These are phyloP conservation scores for Saguinus midas DNA, from an alignment of 2,113 vertebrate genomes.

Conservation along the genomic window DNA sequence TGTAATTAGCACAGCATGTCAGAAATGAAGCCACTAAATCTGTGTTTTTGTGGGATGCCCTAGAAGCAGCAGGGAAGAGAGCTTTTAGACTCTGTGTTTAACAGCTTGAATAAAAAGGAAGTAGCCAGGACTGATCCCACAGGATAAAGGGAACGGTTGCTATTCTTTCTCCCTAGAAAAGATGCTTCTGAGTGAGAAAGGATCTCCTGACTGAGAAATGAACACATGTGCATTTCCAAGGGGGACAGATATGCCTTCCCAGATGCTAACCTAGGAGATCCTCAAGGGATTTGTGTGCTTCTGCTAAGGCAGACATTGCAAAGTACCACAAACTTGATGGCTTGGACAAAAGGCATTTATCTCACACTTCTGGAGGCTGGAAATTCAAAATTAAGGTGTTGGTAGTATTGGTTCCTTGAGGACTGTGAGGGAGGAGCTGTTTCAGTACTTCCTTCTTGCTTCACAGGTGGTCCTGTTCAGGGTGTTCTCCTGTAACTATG, in stretches of 20 bases:
- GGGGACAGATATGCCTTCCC: rapidly evolving
- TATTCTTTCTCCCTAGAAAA: not conserved
- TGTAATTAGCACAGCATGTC: not conserved
- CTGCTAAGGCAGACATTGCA: not conserved
- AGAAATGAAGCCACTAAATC: not conserved
- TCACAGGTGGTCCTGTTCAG: rapidly evolving
- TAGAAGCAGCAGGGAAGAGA: not conserved
- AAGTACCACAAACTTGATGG: rapidly evolving
- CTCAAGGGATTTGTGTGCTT: rapidly evolving
- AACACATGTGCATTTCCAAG: not conserved
- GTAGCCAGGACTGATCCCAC: too few relatives aligned
- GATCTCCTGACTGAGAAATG: not conserved
- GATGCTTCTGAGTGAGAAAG: not conserved
- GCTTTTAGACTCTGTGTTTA: too few relatives aligned
- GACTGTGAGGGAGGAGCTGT: not conserved
- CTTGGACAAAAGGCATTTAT: not conserved
- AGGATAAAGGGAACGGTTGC: not conserved
- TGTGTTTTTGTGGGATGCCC: not conserved
- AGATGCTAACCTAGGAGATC: not conserved
- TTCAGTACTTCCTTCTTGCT: rapidly evolving
- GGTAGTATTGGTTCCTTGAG: not conserved
- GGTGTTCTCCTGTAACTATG: rapidly evolving
- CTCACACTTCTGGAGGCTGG: not conserved
- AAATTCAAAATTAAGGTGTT: not conserved
- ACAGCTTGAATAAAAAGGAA: not conserved